Evolutionary conservation across 2,113 vertebrate genomes (phyloP).

Genomic region (Bos javanicus): DNA sequence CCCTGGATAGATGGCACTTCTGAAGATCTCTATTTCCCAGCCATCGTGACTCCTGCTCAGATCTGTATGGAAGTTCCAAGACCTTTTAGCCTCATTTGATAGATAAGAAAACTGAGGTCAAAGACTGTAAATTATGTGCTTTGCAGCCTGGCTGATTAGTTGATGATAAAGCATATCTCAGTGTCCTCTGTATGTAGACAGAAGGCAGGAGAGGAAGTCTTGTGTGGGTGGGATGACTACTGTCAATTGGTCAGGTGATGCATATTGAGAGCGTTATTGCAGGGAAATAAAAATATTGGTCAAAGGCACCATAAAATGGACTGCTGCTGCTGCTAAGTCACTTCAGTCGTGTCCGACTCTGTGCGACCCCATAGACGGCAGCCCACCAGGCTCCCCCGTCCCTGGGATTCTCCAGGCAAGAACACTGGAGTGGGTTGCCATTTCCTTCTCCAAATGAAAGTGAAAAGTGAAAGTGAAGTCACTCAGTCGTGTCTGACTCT

Average conservation of each 20-base stretch:
- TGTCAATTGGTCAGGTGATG: not conserved
- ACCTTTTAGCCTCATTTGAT: not conserved
- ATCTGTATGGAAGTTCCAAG: not conserved
- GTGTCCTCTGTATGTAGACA: not conserved
- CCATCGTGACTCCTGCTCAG: not conserved
- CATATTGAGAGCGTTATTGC: not conserved
- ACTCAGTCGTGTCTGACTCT: too few species aligned
- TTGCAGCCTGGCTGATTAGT: not conserved
- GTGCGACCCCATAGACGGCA: too few species aligned
- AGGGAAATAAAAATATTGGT: not conserved
- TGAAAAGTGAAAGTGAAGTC: too few species aligned
- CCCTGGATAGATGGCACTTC: not conserved
- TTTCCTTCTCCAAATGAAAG: too few species aligned
- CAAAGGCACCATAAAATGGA: conserved; percentile 52
- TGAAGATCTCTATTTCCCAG: not conserved
- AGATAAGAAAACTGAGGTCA: not conserved
- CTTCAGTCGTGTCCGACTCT: too few species aligned
- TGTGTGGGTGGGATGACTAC: not conserved
- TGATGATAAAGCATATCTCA: not conserved
- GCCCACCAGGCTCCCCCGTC: too few species aligned
- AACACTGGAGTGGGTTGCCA: too few species aligned
- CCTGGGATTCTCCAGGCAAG: too few species aligned
- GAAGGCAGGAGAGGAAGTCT: not conserved
- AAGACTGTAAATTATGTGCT: not conserved
- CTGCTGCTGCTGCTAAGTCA: conserved; percentile 18